These are phyloP conservation scores for Pseudorectes ferrugineus DNA, from an alignment of 2,113 vertebrate genomes.

Conservation along the genomic window DNA sequence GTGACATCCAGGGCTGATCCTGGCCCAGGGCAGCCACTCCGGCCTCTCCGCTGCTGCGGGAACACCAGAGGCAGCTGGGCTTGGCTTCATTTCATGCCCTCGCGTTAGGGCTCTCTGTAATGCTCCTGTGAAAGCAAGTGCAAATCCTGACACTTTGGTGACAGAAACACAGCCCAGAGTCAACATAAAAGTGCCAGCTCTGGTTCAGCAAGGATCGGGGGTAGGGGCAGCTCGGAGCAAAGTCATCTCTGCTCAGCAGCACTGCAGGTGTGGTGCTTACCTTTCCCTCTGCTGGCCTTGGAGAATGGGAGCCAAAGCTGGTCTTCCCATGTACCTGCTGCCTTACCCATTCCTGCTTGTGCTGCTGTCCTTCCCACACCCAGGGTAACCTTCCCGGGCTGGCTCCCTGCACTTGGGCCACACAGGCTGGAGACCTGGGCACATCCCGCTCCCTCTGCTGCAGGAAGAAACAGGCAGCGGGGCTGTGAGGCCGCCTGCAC, in stretches of 20 bases:
- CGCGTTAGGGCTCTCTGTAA: neutral
- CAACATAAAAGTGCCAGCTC: conserved; percentile 50
- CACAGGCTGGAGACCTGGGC: neutral
- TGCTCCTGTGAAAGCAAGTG: neutral
- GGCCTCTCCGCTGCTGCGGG: neutral
- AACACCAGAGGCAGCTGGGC: neutral
- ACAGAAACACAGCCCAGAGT: neutral
- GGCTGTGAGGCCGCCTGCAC: neutral
- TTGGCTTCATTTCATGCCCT: neutral
- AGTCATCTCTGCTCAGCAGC: neutral
- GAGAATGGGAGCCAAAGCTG: neutral
- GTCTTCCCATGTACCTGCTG: neutral
- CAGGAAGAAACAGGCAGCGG: neutral
- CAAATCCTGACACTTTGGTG: conserved; percentile 39
- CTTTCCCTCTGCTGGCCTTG: neutral
- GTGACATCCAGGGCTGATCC: neutral
- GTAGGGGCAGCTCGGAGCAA: neutral
- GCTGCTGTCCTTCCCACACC: neutral
- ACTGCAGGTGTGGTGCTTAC: accelerated
- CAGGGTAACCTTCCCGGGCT: accelerated
- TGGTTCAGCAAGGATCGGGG: neutral
- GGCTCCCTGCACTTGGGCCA: neutral
- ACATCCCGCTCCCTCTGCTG: accelerated
- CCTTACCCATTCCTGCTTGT: neutral
- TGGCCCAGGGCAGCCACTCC: accelerated